Base-by-base conservation (phyloP, 1,140 invertebrate species). In the Polypedilum vanderplanki region DNA sequence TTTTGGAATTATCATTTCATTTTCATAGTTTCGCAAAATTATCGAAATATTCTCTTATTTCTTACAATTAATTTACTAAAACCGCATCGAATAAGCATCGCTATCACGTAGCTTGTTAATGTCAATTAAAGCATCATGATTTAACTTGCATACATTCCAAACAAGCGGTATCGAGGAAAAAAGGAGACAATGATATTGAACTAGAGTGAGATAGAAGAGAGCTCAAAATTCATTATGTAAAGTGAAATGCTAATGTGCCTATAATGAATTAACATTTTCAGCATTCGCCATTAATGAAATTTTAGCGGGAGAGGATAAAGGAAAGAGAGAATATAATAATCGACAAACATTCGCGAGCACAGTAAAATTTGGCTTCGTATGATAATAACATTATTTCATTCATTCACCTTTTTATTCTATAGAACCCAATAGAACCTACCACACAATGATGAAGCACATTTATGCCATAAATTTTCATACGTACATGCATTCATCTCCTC, bases 341-440 rank as follows among this genome's bases (percentile, higher is more conserved):
- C 12, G 24, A 33, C 24, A 33, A 33, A 33, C 24, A 33, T 33
- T 5, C 24, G 24, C 24, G 24, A 33, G 24, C 24, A 15, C 46
- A n/a, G 46, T 57, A 57, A 57, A 57, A 57, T 57, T 57, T 57
- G 4, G 12, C n/a, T n/a, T 12, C n/a, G 12, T n/a, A 57, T 57
- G 46, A 57, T 57, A 57, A 57, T 57, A 57, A 57, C n/a, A 57
- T n/a, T 57, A n/a, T 57, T 57, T n/a, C n/a, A 57, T 46, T 15
- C 41, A 46, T 57, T 57, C 46, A 57, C 46, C 46, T 57, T 57
- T n/a, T 57, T 12, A 15, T 15, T 46, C 9, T 15, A 57, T 57
- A 33, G 24, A 33, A 33, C 1, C 24, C 24, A 33, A 33, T 33
- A 33, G 24, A 33, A 33, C 24, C 24, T 57, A 57, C 46, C 46